Evolutionary conservation across 2,113 vertebrate genomes (phyloP).

Genomic region (Myotis brandtii): DNA sequence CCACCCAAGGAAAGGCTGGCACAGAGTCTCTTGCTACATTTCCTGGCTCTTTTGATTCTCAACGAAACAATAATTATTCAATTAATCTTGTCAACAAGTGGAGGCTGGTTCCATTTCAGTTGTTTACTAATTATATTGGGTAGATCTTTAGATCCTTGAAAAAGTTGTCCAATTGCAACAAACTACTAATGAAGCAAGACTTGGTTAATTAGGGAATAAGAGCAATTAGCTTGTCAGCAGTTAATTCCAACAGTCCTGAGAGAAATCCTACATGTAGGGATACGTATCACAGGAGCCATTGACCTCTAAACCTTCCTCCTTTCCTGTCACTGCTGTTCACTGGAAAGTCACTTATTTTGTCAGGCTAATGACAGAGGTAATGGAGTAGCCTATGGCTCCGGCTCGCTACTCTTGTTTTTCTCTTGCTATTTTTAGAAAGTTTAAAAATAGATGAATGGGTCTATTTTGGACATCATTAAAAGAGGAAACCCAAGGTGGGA

Average conservation of each 20-base stretch:
- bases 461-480: conserved; percentile 86
- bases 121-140: conserved; percentile 82
- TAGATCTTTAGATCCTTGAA: conserved; percentile 82
- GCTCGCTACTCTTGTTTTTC: conserved; percentile 90
- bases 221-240: conserved; percentile 97
- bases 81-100: conserved; percentile 78
- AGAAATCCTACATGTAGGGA: conserved; percentile 86
- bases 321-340: conserved; percentile 94
- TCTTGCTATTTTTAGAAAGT: conserved; percentile 92
- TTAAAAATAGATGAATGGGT: conserved; percentile 94
- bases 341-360: conserved; percentile 91
- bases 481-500: conserved; percentile 85
- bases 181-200: conserved; percentile 85
- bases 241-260: conserved; percentile 89
- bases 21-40: conserved; percentile 23
- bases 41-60: conserved; percentile 69
- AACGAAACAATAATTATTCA: conserved; percentile 77
- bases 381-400: conserved; percentile 93
- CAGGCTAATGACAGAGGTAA: conserved; percentile 90
- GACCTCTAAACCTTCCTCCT: conserved; percentile 93
- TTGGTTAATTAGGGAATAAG: conserved; percentile 87
- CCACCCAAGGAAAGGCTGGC: conserved; percentile 10
- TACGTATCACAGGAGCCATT: conserved; percentile 94
- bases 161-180: conserved; percentile 81
- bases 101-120: conserved; percentile 81